Conservation (phyloP, 1,140 invertebrate genomes). For the Aricia agestis region DNA sequence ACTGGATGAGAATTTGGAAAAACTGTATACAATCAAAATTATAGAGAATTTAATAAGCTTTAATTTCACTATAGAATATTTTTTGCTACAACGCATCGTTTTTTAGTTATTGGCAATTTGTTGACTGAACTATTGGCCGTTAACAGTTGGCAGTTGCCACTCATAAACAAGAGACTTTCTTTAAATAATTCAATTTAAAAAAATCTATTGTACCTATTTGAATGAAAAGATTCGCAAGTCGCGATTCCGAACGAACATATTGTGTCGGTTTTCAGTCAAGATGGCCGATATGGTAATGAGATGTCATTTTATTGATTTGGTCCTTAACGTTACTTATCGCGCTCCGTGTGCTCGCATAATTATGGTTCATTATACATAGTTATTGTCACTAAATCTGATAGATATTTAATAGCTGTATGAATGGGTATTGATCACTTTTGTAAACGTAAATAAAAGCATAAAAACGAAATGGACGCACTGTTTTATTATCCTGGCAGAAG, state of each 20-base stretch:
- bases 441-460: background rate
- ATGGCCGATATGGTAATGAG: conserved; percentile 54
- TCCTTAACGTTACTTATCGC: conserved; percentile 29
- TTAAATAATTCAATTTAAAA: too few relatives aligned
- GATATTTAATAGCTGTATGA: conserved; percentile 10
- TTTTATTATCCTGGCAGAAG: too few relatives aligned
- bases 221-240: conserved; percentile 26
- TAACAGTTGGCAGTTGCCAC: too few relatives aligned
- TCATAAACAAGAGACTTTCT: too few relatives aligned
- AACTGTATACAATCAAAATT: too few relatives aligned
- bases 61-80: too few relatives aligned
- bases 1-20: too few relatives aligned
- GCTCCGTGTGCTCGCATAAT: conserved; percentile 41
- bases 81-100: too few relatives aligned
- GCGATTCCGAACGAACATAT: conserved; percentile 34
- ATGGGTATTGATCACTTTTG: background rate
- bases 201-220: background rate
- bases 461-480: background rate
- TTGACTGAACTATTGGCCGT: too few relatives aligned
- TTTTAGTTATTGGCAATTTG: too few relatives aligned
- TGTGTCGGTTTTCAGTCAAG: conserved; percentile 29
- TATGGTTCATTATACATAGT: conserved; percentile 23
- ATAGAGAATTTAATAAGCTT: too few relatives aligned
- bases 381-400: conserved; percentile 20
- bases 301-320: conserved; percentile 42